phyloP scores from a whole-genome alignment of 1,140 invertebrate genomes.

The Meloidogyne exigua region DNA sequence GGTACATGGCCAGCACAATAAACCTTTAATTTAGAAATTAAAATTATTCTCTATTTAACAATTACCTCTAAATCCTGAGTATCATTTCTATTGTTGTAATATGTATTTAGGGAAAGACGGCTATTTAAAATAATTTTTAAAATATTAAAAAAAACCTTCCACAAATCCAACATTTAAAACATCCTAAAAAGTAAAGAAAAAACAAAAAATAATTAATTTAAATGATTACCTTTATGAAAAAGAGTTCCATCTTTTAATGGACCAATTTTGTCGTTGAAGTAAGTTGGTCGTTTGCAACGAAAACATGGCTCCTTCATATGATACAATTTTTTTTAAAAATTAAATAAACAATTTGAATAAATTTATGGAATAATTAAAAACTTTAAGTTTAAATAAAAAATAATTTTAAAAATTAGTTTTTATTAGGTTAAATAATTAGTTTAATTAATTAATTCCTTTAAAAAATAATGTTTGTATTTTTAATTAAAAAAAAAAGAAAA shows the following conservation, averaged over 20 bases:
- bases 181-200: constrained; percentile 28
- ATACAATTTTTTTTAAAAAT: too few relatives aligned
- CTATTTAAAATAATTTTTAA: background rate
- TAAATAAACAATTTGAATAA: too few relatives aligned
- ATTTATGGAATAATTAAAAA: too few relatives aligned
- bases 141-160: constrained; percentile 40
- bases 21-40: constrained; percentile 43
- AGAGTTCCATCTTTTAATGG: constrained; percentile 61
- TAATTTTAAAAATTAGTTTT: too few relatives aligned
- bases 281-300: constrained; percentile 62
- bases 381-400: too few relatives aligned
- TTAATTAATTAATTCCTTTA: too few relatives aligned
- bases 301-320: constrained; percentile 63
- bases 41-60: constrained; percentile 12
- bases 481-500: too few relatives aligned
- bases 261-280: constrained; percentile 63
- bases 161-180: constrained; percentile 64
- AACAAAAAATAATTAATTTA: background rate
- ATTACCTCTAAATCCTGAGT: constrained; percentile 61
- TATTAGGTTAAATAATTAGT: too few relatives aligned
- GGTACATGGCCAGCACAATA: constrained; percentile 63
- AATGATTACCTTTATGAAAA: constrained; percentile 54
- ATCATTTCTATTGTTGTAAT: constrained; percentile 62
- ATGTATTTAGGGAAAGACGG: constrained; percentile 58
- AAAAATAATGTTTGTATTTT: too few relatives aligned